phyloP scores from a whole-genome alignment of 2,797 vertebrate genomes.

The Mus spretus region DNA sequence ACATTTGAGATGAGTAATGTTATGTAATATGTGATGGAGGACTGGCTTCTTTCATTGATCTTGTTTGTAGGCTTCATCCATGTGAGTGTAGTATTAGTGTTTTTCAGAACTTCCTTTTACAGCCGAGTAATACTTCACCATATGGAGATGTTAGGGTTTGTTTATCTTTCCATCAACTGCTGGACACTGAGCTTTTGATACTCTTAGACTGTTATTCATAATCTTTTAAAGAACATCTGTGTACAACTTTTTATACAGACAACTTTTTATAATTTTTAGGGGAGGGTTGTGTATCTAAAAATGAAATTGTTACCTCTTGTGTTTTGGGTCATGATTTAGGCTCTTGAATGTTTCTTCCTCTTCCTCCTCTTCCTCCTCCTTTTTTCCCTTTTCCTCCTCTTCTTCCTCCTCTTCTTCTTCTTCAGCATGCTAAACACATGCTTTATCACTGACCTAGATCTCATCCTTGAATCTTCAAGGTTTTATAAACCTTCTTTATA shows the following conservation, averaged over 20 bases:
- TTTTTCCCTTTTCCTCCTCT: too few relatives aligned
- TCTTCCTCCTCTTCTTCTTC: not conserved
- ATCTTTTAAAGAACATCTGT: not conserved
- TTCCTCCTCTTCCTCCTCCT: fast-evolving
- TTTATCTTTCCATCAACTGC: not conserved
- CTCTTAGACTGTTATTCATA: slow-evolving; percentile 6
- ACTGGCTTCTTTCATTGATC: not conserved
- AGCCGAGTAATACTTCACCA: not conserved
- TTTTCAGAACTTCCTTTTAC: not conserved
- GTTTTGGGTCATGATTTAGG: slow-evolving; percentile 48
- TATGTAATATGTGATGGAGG: not conserved
- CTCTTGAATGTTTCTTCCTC: not conserved
- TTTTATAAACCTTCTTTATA: slow-evolving; percentile 28
- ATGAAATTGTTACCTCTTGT: not conserved
- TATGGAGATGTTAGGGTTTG: not conserved
- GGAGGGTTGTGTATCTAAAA: not conserved
- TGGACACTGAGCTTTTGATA: not conserved
- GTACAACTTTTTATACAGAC: not conserved
- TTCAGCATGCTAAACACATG: not conserved
- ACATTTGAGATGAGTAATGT: not conserved
- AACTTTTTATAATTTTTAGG: not conserved
- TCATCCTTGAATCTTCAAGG: not conserved
- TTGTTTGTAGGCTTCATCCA: not conserved
- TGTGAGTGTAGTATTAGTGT: not conserved
- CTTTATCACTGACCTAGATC: not conserved